Evolutionary conservation across 2,113 vertebrate genomes (phyloP).

Genomic region (Polypterus senegalus): DNA sequence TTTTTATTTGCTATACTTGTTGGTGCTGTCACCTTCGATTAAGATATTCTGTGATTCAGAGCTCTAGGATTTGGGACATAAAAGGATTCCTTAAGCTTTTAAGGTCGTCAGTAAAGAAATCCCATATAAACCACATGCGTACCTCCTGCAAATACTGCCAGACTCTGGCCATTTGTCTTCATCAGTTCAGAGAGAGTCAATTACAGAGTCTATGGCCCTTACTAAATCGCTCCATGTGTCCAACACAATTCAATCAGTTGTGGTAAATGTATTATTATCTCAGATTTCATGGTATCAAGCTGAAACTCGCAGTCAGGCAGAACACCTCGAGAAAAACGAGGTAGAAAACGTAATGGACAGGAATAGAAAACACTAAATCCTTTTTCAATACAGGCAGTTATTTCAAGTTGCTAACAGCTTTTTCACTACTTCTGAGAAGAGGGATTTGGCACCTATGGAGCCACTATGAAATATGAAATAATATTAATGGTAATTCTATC

Average conservation of each 20-base stretch:
- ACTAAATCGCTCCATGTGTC: slow-evolving; percentile 19
- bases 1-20: too few relatives aligned
- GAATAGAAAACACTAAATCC: neutral
- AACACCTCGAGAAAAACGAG: neutral
- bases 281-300: slow-evolving; percentile 13
- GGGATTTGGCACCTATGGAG: neutral
- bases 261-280: slow-evolving; percentile 16
- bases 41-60: too few relatives aligned
- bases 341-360: slow-evolving; percentile 2
- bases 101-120: neutral
- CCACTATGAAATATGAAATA: neutral
- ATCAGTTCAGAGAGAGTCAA: slow-evolving; percentile 16
- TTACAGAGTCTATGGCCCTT: slow-evolving; percentile 13
- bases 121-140: neutral
- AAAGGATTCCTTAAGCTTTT: neutral
- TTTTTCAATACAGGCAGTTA: neutral
- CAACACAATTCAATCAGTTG: slow-evolving; percentile 17
- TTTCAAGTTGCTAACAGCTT: neutral
- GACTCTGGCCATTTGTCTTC: slow-evolving; percentile 10
- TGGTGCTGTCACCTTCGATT: too few relatives aligned
- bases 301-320: slow-evolving; percentile 5
- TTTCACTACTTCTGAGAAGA: neutral
- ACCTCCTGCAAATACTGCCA: neutral
- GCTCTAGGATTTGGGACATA: neutral
- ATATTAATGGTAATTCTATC: neutral